Conservation (phyloP, 2,113 vertebrate species). For the Ellobius talpinus region DNA sequence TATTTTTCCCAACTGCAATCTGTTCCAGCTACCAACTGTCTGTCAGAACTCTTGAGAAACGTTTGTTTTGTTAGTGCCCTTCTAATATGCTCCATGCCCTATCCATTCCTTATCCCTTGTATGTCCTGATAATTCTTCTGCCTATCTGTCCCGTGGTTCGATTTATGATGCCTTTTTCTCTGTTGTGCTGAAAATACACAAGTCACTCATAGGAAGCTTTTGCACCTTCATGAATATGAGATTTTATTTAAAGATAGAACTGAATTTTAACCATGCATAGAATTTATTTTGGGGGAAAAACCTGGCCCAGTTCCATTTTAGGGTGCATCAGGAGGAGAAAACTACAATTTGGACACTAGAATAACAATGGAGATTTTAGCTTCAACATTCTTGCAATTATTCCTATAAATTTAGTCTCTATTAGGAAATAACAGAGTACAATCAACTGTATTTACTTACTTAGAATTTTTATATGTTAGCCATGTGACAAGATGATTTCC, state of each 20-base stretch:
- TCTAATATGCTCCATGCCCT: not conserved
- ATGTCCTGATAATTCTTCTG: not conserved
- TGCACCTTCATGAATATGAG: not conserved
- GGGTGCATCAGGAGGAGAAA: not conserved
- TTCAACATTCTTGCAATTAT: not conserved
- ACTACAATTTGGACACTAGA: not conserved
- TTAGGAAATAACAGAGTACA: not conserved
- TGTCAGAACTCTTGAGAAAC: not conserved
- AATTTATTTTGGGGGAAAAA: slow-evolving; percentile 12
- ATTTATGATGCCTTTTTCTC: not conserved
- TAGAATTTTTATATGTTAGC: not conserved
- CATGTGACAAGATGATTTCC: not conserved
- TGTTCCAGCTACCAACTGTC: not conserved
- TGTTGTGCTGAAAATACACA: not conserved
- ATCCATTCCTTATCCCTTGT: not conserved
- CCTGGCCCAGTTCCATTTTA: not conserved
- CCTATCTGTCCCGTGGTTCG: not conserved
- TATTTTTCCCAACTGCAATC: not conserved
- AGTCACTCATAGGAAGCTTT: not conserved
- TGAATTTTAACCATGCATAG: not conserved
- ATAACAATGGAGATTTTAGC: slow-evolving; percentile 10
- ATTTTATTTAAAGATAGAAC: not conserved
- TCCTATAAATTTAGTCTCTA: not conserved
- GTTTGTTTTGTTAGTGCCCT: accelerated
- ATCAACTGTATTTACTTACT: not conserved